Percentiles rank a stretch among this genome's conserved stretches.
Conservation (phyloP, 1,140 invertebrate species). For the Drosophila kanapiae region DNA sequence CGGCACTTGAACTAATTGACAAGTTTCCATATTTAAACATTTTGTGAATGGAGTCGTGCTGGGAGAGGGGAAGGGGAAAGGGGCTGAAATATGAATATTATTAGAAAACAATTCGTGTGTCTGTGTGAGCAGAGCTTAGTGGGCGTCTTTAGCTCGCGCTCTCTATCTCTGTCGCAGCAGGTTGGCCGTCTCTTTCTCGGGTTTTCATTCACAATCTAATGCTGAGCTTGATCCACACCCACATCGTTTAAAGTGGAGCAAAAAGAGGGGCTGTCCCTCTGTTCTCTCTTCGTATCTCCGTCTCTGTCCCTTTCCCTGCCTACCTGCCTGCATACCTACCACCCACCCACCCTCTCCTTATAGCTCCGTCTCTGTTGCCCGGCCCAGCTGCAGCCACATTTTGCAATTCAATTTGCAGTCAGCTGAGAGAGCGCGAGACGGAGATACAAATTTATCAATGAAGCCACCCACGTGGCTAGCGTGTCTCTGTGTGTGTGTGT, state of each 20-base stretch:
- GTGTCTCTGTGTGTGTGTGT: not conserved
- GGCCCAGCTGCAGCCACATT: slow-evolving; percentile 66
- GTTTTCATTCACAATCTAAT: slow-evolving; percentile 58
- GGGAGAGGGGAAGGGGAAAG: not conserved
- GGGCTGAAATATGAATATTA: slow-evolving; percentile 65
- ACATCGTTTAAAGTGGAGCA: slow-evolving; percentile 57
- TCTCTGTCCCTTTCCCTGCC: slow-evolving; percentile 25
- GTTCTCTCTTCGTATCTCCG: not conserved
- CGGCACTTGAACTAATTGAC: slow-evolving; percentile 79
- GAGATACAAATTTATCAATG: slow-evolving; percentile 76
- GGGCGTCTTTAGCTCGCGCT: slow-evolving; percentile 51
- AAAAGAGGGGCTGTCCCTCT: slow-evolving; percentile 32
- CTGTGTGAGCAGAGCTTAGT: slow-evolving; percentile 45
- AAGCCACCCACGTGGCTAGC: slow-evolving; percentile 73
- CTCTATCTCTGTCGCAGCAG: slow-evolving; percentile 18
- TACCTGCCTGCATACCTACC: slow-evolving; percentile 23
- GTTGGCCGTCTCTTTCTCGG: slow-evolving; percentile 24
- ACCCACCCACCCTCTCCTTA: slow-evolving; percentile 6
- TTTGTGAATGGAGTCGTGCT: slow-evolving; percentile 66
- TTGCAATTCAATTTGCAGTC: slow-evolving; percentile 82
- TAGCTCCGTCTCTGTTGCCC: slow-evolving; percentile 7
- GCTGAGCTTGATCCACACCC: slow-evolving; percentile 50
- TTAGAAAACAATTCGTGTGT: slow-evolving; percentile 64
- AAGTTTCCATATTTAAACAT: slow-evolving; percentile 79
- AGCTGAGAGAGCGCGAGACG: slow-evolving; percentile 23